These are phyloP conservation scores for Aspidiotus destructor DNA, from an alignment of 2,888 invertebrate species.

Conservation along the genomic window DNA sequence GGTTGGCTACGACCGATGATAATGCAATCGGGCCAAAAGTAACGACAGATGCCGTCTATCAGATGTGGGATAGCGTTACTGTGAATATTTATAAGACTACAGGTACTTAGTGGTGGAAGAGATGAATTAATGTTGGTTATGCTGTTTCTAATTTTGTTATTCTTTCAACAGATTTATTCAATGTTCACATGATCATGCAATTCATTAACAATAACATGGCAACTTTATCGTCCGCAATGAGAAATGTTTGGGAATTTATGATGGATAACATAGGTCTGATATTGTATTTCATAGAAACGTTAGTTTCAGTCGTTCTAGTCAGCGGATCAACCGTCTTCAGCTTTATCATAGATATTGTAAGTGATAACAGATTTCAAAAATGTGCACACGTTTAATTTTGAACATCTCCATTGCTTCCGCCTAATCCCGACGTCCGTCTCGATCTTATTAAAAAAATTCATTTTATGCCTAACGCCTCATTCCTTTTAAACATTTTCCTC, in stretches of 20 bases:
- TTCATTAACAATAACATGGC: constrained; percentile 87
- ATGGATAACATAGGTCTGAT: constrained; percentile 83
- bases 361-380: no score
- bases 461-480: no score
- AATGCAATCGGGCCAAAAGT: constrained; percentile 59
- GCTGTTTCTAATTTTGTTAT: constrained; percentile 26
- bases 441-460: no score
- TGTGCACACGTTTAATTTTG: no score
- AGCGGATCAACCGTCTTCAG: constrained; percentile 84
- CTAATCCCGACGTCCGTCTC: no score
- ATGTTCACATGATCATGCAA: constrained; percentile 60
- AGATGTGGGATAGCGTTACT: constrained; percentile 61
- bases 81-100: constrained; percentile 64
- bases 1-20: constrained; percentile 62
- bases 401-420: no score
- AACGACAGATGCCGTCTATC: constrained; percentile 59
- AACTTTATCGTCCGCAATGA: constrained; percentile 73
- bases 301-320: constrained; percentile 74
- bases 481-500: no score
- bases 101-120: constrained; percentile 45
- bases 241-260: constrained; percentile 80
- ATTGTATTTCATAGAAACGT: constrained; percentile 73
- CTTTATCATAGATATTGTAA: constrained; percentile 72
- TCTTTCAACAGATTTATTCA: constrained; percentile 55
- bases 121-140: constrained; percentile 39